A percentile compares a stretch with the other conserved stretches of the same genome.
Evolutionary conservation across 2,113 vertebrate genomes (phyloP).

Genomic region (Probosciger aterrimus): DNA sequence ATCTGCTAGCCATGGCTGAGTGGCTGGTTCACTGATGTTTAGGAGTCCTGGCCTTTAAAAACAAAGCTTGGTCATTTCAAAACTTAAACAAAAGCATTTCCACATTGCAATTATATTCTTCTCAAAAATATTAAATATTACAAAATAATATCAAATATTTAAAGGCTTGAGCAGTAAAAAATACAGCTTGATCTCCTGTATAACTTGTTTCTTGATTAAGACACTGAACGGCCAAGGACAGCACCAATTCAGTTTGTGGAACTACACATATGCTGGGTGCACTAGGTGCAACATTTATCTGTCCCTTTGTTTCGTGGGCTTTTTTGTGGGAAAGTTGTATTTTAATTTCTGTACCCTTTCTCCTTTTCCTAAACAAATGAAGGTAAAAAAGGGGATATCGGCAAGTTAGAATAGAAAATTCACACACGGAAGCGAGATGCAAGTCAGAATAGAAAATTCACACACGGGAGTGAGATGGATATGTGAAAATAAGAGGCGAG

Average conservation of each 20-base stretch:
- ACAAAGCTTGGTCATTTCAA: conserved; percentile 14
- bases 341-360: neutral
- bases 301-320: neutral
- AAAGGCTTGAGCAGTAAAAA: neutral
- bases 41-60: conserved; percentile 89
- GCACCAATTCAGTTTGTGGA: neutral
- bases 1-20: conserved; percentile 96
- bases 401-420: neutral
- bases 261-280: rapidly evolving
- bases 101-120: neutral
- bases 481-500: rapidly evolving
- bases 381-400: neutral
- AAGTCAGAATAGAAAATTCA: neutral
- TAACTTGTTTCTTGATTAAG: neutral
- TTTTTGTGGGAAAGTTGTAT: no score
- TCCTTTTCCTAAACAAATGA: neutral
- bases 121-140: neutral
- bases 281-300: neutral
- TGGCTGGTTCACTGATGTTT: conserved; percentile 90
- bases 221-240: neutral
- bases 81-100: neutral
- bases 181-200: neutral
- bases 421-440: neutral
- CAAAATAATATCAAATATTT: neutral
- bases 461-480: neutral